phyloP scores from a whole-genome alignment of 92 coral and sea anemone genomes.

The Micromussa lordhowensis region DNA sequence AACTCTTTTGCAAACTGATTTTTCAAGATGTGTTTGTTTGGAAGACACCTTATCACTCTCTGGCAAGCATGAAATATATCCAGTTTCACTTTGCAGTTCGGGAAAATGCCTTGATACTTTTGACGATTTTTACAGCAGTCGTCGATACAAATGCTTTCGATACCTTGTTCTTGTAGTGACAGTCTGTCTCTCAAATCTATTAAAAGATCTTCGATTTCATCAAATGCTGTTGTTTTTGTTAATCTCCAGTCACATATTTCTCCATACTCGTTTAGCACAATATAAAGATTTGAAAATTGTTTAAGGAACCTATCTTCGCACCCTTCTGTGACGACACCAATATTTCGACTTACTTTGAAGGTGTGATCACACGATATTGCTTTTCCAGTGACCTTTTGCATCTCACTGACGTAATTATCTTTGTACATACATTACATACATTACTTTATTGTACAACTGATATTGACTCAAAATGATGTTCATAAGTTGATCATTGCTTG shows the following conservation, averaged over 20 bases:
- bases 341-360: constrained; percentile 71
- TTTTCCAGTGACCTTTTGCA: constrained; percentile 24
- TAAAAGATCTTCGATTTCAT: constrained; percentile 27
- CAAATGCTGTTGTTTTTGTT: constrained; percentile 44
- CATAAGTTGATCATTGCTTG: constrained; percentile 66
- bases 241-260: constrained; percentile 44
- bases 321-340: constrained; percentile 41
- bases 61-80: constrained; percentile 56
- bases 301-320: constrained; percentile 47
- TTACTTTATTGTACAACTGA: no score
- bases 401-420: constrained; percentile 22
- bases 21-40: constrained; percentile 29
- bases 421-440: no score
- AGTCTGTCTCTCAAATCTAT: constrained; percentile 8
- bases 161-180: neutral
- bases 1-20: constrained; percentile 46
- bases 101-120: constrained; percentile 39
- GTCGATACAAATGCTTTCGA: constrained; percentile 50
- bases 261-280: constrained; percentile 26
- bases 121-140: constrained; percentile 62
- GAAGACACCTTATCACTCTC: constrained; percentile 35
- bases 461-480: constrained; percentile 54
- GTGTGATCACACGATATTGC: constrained; percentile 77
- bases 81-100: constrained; percentile 31
- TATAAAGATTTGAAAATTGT: constrained; percentile 65